A percentile compares a stretch with the other conserved stretches of the same genome.
These are phyloP conservation scores for Papilio polytes DNA, from an alignment of 1,140 invertebrate genomes.

Conservation along the genomic window DNA sequence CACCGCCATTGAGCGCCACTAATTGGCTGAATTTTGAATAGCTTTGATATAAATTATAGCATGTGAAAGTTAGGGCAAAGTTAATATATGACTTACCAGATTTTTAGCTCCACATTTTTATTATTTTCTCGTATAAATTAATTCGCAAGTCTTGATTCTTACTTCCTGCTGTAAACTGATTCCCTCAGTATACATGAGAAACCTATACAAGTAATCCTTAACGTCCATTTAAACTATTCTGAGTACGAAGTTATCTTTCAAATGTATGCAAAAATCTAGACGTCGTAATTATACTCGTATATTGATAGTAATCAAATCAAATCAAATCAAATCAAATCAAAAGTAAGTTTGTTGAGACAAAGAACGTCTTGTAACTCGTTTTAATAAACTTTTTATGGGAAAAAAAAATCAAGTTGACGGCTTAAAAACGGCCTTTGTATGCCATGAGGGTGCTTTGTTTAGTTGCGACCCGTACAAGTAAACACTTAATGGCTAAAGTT, in stretches of 20 bases:
- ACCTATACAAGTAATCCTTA: too few species aligned
- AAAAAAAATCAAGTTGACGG: not conserved
- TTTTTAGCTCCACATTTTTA: not conserved
- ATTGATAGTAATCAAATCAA: too few species aligned
- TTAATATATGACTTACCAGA: not conserved
- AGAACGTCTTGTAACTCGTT: not conserved
- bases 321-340: too few species aligned
- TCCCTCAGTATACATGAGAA: too few species aligned
- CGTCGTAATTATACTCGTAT: not conserved
- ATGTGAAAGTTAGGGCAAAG: not conserved
- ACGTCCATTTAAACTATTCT: too few species aligned
- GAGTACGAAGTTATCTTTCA: too few species aligned
- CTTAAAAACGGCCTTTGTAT: not conserved
- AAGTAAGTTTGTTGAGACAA: not conserved
- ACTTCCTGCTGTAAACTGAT: too few species aligned
- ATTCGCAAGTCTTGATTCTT: too few species aligned
- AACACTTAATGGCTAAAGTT: constrained; percentile 9
- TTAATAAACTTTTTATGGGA: constrained; percentile 3
- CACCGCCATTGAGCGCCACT: not conserved
- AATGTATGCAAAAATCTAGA: too few species aligned
- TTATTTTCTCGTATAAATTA: too few species aligned
- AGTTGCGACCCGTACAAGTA: not conserved
- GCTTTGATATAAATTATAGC: not conserved
- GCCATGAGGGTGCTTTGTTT: not conserved
- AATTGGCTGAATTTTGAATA: not conserved